phyloP scores from a whole-genome alignment of 2,888 invertebrate genomes.

The Vandiemenella viatica region DNA sequence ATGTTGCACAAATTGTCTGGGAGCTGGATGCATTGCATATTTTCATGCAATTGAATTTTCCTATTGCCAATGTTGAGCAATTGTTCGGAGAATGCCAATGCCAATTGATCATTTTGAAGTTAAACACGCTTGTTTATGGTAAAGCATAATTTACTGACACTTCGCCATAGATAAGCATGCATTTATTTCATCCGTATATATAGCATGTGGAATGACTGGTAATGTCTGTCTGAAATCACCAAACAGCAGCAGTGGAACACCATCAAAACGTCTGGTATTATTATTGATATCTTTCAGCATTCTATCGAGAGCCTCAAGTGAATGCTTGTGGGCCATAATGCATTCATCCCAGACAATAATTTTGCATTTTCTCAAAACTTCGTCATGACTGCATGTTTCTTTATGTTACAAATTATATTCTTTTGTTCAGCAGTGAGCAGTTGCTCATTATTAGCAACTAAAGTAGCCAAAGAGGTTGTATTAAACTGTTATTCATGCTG shows the following conservation, averaged over 20 bases:
- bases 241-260: not conserved
- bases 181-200: not conserved
- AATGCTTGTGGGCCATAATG: no score
- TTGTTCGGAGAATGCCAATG: constrained; percentile 19
- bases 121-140: constrained; percentile 20
- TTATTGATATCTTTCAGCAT: constrained; percentile 2
- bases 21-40: constrained; percentile 17
- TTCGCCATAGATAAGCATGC: constrained; percentile 13
- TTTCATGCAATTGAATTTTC: constrained; percentile 16
- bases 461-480: no score
- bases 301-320: no score
- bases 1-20: constrained; percentile 20
- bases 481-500: no score
- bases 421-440: constrained; percentile 22
- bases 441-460: constrained; percentile 25
- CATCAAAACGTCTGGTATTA: not conserved
- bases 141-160: constrained; percentile 17
- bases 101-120: constrained; percentile 21
- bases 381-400: constrained; percentile 20
- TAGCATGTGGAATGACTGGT: not conserved
- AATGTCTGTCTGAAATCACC: constrained; percentile 6
- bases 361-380: constrained; percentile 21
- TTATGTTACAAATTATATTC: constrained; percentile 23
- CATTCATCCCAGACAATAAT: constrained; percentile 27
- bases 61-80: constrained; percentile 20